Evolutionary conservation across 2,797 vertebrate genomes (phyloP).

Genomic region (Erpetoichthys calabaricus): DNA sequence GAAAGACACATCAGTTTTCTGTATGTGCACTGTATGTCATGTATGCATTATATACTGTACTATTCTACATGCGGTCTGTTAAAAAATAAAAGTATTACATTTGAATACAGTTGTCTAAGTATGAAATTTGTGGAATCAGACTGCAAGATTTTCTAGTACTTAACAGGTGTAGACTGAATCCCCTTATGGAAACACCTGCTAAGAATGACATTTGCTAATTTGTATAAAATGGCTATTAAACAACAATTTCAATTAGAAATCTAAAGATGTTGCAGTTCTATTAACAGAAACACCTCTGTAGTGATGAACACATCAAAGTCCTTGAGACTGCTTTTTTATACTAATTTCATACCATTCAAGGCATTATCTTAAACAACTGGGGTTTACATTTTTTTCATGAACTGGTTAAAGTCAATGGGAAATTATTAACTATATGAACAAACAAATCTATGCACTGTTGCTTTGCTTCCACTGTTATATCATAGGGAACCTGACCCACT

Average conservation of each 20-base stretch:
- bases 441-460: too few relatives aligned
- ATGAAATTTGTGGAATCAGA: too few relatives aligned
- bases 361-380: too few relatives aligned
- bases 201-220: slow-evolving; percentile 54
- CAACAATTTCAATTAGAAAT: slow-evolving; percentile 45
- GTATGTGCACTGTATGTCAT: slow-evolving; percentile 36
- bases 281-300: slow-evolving; percentile 3
- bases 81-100: slow-evolving; percentile 32
- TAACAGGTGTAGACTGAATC: slow-evolving; percentile 49
- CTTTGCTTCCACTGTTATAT: too few relatives aligned
- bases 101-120: slow-evolving; percentile 4
- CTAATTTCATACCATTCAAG: too few relatives aligned
- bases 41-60: not conserved
- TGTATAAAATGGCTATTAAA: slow-evolving; percentile 47
- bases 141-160: slow-evolving; percentile 21
- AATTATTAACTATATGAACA: slow-evolving; percentile 3
- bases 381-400: too few relatives aligned
- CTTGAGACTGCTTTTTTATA: not conserved
- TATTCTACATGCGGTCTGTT: slow-evolving; percentile 26
- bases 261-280: slow-evolving; percentile 33
- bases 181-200: slow-evolving; percentile 51
- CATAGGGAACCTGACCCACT: too few relatives aligned
- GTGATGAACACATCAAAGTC: not conserved
- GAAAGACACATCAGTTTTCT: slow-evolving; percentile 51
- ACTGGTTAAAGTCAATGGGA: slow-evolving; percentile 10